These are phyloP conservation scores for Apodemus agrarius DNA, from an alignment of 2,797 vertebrate genomes.

Conservation along the genomic window DNA sequence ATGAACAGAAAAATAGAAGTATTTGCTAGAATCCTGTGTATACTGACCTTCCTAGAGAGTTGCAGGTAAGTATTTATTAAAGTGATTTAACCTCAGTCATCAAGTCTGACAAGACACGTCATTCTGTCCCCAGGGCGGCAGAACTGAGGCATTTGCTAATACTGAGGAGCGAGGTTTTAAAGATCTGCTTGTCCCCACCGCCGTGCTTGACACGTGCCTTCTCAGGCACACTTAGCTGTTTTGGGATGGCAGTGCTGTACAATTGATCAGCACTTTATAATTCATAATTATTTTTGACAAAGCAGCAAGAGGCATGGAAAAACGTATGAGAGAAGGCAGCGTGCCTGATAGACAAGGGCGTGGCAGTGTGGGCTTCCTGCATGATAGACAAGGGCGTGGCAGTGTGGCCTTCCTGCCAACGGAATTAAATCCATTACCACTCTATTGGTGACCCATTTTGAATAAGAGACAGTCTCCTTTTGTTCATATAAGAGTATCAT, in stretches of 20 bases:
- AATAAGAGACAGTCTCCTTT: background rate
- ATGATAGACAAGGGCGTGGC: background rate
- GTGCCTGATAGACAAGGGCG: background rate
- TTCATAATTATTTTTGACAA: background rate
- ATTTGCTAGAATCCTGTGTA: background rate
- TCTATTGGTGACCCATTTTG: background rate
- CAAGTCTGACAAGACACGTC: background rate
- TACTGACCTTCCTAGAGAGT: background rate
- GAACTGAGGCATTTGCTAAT: background rate
- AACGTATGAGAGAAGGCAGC: background rate
- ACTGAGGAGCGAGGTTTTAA: background rate
- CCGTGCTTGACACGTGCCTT: background rate
- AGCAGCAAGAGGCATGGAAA: background rate
- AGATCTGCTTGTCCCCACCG: background rate
- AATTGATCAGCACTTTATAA: background rate
- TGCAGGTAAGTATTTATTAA: background rate
- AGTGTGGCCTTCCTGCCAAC: background rate
- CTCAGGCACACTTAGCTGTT: background rate
- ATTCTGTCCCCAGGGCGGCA: background rate
- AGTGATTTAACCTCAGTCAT: background rate
- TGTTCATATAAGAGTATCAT: background rate
- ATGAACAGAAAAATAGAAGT: background rate
- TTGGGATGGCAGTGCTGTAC: background rate
- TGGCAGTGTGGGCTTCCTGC: too few relatives aligned
- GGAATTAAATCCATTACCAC: background rate